A percentile compares a stretch with the other conserved stretches of the same genome.
Evolutionary conservation across 2,888 invertebrate genomes (phyloP).

Genomic region (Drosophila merina): DNA sequence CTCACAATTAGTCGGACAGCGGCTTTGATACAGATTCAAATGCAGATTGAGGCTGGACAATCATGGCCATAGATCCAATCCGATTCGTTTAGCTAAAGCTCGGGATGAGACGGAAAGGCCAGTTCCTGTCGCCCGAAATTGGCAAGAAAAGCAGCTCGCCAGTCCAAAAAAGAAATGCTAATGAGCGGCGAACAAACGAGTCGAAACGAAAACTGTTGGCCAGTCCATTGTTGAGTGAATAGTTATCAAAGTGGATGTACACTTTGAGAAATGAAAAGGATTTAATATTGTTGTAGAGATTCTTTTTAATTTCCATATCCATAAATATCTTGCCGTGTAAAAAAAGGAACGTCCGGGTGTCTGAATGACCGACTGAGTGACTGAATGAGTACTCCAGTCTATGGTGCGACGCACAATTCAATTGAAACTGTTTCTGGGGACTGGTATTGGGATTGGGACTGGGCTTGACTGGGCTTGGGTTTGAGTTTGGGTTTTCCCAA

Average conservation of each 20-base stretch:
- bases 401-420: conserved; percentile 45
- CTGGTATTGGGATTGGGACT: conserved; percentile 18
- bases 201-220: conserved; percentile 47
- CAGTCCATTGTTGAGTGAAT: conserved; percentile 41
- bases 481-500: conserved; percentile 16
- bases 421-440: conserved; percentile 46
- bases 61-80: conserved; percentile 28
- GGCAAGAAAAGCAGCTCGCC: conserved; percentile 28
- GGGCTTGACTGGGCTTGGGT: neutral
- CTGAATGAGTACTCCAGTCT: conserved; percentile 15
- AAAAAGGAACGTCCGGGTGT: conserved; percentile 4
- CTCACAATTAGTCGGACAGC: conserved; percentile 33
- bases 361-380: conserved; percentile 34
- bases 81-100: conserved; percentile 50
- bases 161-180: conserved; percentile 53
- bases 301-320: neutral
- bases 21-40: conserved; percentile 16
- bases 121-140: conserved; percentile 39
- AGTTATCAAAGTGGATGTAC: conserved; percentile 24
- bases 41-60: conserved; percentile 34
- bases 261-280: conserved; percentile 1
- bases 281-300: too few species aligned
- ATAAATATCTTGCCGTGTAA: conserved; percentile 7
- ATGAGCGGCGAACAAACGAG: conserved; percentile 47
- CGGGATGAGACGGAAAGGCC: conserved; percentile 39